phyloP scores from a whole-genome alignment of 2,888 invertebrate species.

The Chromoteleia sp. region DNA sequence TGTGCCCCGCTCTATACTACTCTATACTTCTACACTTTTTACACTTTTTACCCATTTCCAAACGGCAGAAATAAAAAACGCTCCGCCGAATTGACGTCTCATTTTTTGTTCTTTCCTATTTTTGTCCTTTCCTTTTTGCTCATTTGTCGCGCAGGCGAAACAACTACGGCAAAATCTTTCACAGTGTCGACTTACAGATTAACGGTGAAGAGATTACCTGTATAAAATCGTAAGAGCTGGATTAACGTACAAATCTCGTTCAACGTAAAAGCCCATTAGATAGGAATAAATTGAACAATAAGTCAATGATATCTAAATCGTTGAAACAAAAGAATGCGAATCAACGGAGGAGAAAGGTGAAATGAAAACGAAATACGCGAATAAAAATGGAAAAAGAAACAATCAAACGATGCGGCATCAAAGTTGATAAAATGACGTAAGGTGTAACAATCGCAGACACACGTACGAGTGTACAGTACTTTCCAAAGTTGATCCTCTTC shows the following conservation, averaged over 20 bases:
- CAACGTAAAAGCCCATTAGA: conserved; percentile 18
- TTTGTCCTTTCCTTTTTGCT: no score
- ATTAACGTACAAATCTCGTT: conserved; percentile 51
- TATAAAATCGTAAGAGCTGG: conserved; percentile 42
- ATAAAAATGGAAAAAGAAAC: neutral
- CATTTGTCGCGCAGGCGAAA: conserved; percentile 1
- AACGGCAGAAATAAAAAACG: conserved; percentile 15
- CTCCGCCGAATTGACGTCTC: conserved; percentile 25
- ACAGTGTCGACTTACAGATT: conserved; percentile 41
- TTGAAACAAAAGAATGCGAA: no score
- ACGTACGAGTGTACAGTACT: conserved; percentile 41
- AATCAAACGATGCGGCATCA: conserved; percentile 17
- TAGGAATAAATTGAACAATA: conserved; percentile 32
- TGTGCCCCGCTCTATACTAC: neutral
- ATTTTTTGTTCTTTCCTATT: conserved; percentile 29
- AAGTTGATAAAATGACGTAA: conserved; percentile 25
- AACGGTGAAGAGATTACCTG: conserved; percentile 22
- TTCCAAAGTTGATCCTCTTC: conserved; percentile 60
- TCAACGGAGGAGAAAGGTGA: neutral
- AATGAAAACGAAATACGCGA: neutral
- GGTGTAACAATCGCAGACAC: conserved; percentile 29
- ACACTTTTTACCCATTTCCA: conserved; percentile 11
- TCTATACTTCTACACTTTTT: no score
- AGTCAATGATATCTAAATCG: conserved; percentile 30
- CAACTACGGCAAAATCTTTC: conserved; percentile 38